phyloP scores from a whole-genome alignment of 2,797 vertebrate species.

The Sebastes cheni region DNA sequence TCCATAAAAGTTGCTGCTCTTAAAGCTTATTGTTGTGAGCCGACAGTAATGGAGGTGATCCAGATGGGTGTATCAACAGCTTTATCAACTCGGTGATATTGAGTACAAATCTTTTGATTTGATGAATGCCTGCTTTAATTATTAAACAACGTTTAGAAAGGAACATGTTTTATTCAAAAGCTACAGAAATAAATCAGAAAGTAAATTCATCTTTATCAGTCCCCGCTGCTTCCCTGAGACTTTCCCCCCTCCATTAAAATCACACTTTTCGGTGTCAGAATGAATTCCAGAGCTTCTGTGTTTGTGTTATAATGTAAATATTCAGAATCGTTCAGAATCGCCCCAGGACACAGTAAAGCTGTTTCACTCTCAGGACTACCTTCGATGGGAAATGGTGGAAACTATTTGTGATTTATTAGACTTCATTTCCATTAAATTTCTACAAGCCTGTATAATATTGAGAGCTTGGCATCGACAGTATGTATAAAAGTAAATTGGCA shows the following conservation, averaged over 20 bases:
- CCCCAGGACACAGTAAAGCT: constrained; percentile 20
- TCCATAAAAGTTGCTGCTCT: background rate
- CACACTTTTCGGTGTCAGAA: constrained; percentile 20
- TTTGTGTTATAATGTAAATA: constrained; percentile 44
- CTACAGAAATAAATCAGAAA: background rate
- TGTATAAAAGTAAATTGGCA: background rate
- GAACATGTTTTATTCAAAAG: background rate
- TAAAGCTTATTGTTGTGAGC: background rate
- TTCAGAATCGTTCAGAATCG: background rate
- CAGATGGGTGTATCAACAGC: background rate
- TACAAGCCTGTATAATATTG: background rate
- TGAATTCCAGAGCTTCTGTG: constrained; percentile 44
- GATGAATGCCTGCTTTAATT: background rate
- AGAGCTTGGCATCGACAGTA: constrained; percentile 1
- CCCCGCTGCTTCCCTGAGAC: background rate
- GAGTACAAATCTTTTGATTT: background rate
- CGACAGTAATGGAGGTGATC: background rate
- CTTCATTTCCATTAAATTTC: constrained; percentile 14
- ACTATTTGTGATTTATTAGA: constrained; percentile 16
- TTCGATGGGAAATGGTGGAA: constrained; percentile 20
- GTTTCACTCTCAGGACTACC: background rate
- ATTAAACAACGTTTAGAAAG: background rate
- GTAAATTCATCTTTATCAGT: background rate
- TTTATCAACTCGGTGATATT: background rate
- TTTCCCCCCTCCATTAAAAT: constrained; percentile 5